A percentile compares a stretch with the other conserved stretches of the same genome.
These are phyloP conservation scores for Ips typographus DNA, from an alignment of 1,140 invertebrate genomes.

Conservation along the genomic window DNA sequence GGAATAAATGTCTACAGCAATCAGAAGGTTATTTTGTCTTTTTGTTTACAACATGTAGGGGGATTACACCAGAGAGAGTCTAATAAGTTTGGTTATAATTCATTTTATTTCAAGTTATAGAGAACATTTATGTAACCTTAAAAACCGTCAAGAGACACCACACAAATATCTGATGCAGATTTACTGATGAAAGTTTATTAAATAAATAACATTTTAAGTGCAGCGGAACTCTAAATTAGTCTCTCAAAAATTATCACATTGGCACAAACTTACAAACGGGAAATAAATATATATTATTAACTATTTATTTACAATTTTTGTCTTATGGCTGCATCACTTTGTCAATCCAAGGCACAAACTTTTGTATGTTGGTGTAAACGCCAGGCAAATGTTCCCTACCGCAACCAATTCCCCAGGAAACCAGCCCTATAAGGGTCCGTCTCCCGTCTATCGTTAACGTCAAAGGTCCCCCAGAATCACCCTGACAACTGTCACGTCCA, in stretches of 20 bases:
- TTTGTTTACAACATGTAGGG: not conserved
- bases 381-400: conserved; percentile 86
- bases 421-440: conserved; percentile 81
- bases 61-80: too few species aligned
- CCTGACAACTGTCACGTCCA: conserved; percentile 72
- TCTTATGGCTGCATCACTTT: conserved; percentile 63
- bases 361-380: conserved; percentile 89
- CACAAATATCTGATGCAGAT: too few species aligned
- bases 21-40: conserved; percentile 16
- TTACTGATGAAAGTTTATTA: too few species aligned
- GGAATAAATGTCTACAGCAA: conserved; percentile 51
- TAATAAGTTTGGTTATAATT: too few species aligned
- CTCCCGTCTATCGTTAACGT: conserved; percentile 79
- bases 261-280: too few species aligned
- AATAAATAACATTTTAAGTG: too few species aligned
- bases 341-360: conserved; percentile 90
- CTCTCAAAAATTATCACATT: too few species aligned
- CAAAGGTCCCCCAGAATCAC: conserved; percentile 81
- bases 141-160: too few species aligned
- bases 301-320: not conserved
- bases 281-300: too few species aligned
- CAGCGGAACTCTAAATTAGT: too few species aligned
- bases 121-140: too few species aligned
- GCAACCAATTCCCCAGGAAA: conserved; percentile 90
- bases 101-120: too few species aligned